These are phyloP conservation scores for Marcusenius ussheri DNA, from an alignment of 2,113 vertebrate species.

Conservation along the genomic window DNA sequence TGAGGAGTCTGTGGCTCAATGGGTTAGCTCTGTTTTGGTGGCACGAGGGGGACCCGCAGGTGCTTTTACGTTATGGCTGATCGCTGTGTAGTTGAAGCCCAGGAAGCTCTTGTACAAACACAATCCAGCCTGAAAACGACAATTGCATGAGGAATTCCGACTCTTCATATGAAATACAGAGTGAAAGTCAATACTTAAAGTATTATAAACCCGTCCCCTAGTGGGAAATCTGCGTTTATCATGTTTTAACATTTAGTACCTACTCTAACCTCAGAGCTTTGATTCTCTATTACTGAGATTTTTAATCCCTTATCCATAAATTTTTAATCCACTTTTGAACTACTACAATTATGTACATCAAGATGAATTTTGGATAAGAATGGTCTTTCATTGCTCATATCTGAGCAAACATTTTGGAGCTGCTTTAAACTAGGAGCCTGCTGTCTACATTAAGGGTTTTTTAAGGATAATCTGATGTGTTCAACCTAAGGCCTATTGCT, in stretches of 20 bases:
- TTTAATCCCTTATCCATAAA: conserved; percentile 36
- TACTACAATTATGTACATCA: conserved; percentile 41
- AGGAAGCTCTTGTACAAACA: background rate
- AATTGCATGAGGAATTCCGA: conserved; percentile 25
- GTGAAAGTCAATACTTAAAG: conserved; percentile 15
- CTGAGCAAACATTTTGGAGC: background rate
- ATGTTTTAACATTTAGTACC: conserved; percentile 17
- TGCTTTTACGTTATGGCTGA: background rate
- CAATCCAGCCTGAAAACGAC: background rate
- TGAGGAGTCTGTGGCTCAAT: background rate
- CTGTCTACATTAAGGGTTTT: background rate
- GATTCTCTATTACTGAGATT: conserved; percentile 38
- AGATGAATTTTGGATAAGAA: conserved; percentile 47
- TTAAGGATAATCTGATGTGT: background rate
- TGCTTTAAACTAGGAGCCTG: background rate
- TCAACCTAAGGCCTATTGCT: background rate
- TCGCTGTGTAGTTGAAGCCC: background rate
- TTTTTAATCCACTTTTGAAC: conserved; percentile 41
- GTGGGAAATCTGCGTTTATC: conserved; percentile 31
- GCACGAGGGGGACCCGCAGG: background rate
- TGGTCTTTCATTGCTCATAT: conserved; percentile 16
- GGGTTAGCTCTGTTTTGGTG: background rate
- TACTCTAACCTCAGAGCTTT: conserved; percentile 15
- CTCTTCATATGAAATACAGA: conserved; percentile 22
- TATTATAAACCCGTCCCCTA: conserved; percentile 16